Evolutionary conservation across 2,797 vertebrate species (phyloP).

Genomic region (Malurus splendens): DNA sequence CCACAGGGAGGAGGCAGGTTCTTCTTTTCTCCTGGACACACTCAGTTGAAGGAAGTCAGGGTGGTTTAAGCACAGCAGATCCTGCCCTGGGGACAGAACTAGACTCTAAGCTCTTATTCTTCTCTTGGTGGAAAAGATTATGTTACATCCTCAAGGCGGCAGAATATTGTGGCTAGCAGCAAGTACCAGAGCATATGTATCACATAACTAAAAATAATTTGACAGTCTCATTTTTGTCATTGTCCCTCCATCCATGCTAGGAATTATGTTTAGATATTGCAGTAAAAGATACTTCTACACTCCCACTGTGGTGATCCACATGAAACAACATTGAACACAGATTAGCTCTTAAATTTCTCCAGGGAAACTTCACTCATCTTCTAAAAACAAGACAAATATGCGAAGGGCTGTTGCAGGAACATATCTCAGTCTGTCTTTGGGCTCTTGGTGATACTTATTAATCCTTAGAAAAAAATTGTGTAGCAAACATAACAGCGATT

Average conservation of each 20-base stretch:
- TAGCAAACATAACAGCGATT: neutral
- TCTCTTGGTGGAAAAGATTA: neutral
- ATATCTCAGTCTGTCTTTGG: neutral
- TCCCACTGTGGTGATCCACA: neutral
- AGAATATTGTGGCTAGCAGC: neutral
- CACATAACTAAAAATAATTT: constrained; percentile 4
- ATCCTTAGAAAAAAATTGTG: neutral
- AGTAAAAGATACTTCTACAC: neutral
- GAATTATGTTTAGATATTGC: constrained; percentile 8
- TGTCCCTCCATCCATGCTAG: neutral
- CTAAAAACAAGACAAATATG: neutral
- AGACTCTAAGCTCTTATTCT: neutral
- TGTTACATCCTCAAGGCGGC: neutral
- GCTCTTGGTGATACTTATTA: neutral
- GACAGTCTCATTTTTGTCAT: neutral
- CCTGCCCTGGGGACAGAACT: neutral
- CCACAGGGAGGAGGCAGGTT: neutral
- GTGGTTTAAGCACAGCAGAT: neutral
- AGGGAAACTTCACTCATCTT: neutral
- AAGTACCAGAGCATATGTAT: neutral
- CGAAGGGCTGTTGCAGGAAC: neutral
- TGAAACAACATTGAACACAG: neutral
- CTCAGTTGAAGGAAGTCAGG: neutral
- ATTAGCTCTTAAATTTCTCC: neutral
- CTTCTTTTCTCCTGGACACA: neutral